phyloP scores from a whole-genome alignment of 2,888 invertebrate species.

The Metellina segmentata region DNA sequence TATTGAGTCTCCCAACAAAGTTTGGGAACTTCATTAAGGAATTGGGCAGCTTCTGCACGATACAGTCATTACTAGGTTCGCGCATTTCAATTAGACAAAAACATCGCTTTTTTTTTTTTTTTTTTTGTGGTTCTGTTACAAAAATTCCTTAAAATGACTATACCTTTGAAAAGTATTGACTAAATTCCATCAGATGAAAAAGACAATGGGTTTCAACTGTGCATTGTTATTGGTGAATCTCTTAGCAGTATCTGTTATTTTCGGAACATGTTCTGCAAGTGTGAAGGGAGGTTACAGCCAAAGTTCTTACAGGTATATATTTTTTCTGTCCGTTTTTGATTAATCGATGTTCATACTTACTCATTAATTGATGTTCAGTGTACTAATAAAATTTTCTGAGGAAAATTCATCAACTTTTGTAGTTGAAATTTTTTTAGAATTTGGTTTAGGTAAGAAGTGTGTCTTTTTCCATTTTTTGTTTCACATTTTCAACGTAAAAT shows the following conservation, averaged over 20 bases:
- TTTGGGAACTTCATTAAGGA: not conserved
- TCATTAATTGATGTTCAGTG: too few species aligned
- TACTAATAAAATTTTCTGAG: too few species aligned
- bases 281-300: not conserved
- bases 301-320: not conserved
- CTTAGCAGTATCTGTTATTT: not conserved
- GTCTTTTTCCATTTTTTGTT: too few species aligned
- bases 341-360: too few species aligned
- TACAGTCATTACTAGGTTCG: not conserved
- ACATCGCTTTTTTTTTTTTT: not conserved
- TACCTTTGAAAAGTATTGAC: not conserved
- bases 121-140: not conserved
- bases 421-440: too few species aligned
- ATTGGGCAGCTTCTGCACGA: not conserved
- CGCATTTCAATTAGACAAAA: not conserved
- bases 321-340: not conserved
- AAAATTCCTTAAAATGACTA: not conserved
- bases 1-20: not conserved
- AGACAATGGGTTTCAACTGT: not conserved
- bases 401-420: too few species aligned
- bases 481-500: too few species aligned
- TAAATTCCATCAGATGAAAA: not conserved
- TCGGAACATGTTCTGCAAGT: not conserved
- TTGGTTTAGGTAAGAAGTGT: too few species aligned
- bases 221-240: not conserved